Evolutionary conservation across 1,140 invertebrate species (phyloP).

Genomic region (Aphelenchoides besseyi): DNA sequence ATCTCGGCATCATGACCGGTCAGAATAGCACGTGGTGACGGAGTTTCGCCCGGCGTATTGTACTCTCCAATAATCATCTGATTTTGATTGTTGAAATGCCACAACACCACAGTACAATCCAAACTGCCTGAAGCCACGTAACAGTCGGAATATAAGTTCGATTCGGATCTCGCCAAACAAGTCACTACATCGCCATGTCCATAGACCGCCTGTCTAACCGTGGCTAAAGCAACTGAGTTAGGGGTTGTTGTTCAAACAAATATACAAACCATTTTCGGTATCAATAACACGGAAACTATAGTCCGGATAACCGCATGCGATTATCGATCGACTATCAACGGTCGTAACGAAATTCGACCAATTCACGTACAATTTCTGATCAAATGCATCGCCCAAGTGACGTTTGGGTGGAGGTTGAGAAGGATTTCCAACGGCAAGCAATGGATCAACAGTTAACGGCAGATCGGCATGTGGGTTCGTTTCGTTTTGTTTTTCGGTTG

Average conservation of each 20-base stretch:
- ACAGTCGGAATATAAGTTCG: constrained; percentile 92
- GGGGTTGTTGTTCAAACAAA: background rate
- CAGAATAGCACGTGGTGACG: constrained; percentile 87
- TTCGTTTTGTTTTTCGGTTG: constrained; percentile 27
- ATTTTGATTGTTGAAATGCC: constrained; percentile 95
- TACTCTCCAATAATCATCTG: constrained; percentile 91
- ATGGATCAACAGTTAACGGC: constrained; percentile 91
- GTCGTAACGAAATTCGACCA: constrained; percentile 94
- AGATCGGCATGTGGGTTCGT: constrained; percentile 71
- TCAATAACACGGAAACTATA: constrained; percentile 97
- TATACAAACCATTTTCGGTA: constrained; percentile 79
- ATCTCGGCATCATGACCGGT: constrained; percentile 94
- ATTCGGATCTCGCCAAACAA: constrained; percentile 89
- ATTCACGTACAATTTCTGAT: constrained; percentile 82
- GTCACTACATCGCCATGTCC: constrained; percentile 98
- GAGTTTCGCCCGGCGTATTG: constrained; percentile 69
- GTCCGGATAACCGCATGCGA: constrained; percentile 99
- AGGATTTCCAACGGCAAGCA: constrained; percentile 72
- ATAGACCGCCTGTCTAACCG: constrained; percentile 95
- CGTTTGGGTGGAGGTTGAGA: constrained; percentile 67
- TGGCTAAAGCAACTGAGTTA: constrained; percentile 69
- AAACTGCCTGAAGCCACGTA: constrained; percentile 95
- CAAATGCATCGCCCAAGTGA: constrained; percentile 73
- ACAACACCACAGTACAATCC: constrained; percentile 92
- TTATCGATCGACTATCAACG: constrained; percentile 88